These are phyloP conservation scores for Hoplostethus mediterraneus DNA, from an alignment of 2,797 vertebrate species.

Conservation along the genomic window DNA sequence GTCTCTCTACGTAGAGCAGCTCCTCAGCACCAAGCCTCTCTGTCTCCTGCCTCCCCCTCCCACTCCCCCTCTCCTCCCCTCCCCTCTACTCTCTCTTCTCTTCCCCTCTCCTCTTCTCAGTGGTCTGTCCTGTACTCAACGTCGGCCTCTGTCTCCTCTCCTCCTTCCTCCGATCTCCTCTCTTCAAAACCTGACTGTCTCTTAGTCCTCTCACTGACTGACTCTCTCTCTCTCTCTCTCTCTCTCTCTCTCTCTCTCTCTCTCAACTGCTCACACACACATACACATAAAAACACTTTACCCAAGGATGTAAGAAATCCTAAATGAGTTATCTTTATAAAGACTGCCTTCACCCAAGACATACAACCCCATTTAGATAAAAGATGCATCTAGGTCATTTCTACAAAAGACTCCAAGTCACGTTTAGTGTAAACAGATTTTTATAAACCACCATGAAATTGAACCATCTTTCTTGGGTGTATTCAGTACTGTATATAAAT, in stretches of 20 bases:
- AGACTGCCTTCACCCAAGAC: no score
- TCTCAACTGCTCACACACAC: neutral
- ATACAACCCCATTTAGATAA: no score
- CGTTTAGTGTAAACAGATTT: no score
- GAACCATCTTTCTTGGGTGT: neutral
- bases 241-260: no score
- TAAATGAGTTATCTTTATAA: no score
- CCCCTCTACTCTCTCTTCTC: slow-evolving; percentile 1
- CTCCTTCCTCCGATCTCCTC: neutral
- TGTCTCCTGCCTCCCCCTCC: neutral
- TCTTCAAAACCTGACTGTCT: no score
- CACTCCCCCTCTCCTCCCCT: neutral
- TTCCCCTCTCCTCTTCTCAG: neutral
- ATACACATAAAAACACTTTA: neutral
- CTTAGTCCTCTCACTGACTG: no score
- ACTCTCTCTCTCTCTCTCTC: neutral
- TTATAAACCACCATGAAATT: no score
- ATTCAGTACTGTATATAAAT: neutral
- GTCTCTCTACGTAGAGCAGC: slow-evolving; percentile 38
- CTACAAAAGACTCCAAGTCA: no score
- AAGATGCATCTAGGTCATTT: no score
- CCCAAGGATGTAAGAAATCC: no score
- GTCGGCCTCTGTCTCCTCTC: slow-evolving; percentile 11
- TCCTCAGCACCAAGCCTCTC: slow-evolving; percentile 20
- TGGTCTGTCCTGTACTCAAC: slow-evolving; percentile 5